Evolutionary conservation across 92 coral and sea anemone genomes (phyloP), one percentile per base, ranked within the genome.

Genomic region (Bergia sp.): DNA sequence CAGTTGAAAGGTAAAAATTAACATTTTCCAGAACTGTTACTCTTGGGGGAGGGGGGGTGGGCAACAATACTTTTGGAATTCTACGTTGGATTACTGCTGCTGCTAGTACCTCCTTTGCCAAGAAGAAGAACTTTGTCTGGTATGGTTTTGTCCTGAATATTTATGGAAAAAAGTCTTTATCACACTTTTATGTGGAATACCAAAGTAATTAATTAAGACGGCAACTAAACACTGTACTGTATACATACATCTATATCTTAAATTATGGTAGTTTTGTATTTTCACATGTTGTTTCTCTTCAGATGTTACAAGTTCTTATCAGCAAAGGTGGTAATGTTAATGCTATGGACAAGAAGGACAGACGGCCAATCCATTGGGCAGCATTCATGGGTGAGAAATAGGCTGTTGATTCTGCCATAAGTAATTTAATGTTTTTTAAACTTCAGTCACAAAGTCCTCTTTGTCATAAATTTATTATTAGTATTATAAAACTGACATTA

Each of bases 281-380:
- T 6, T 15, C 3, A n/a, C 67, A 21, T 77, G 50, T 21, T 80
- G n/a, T 39, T 50, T 78, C 36, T 82, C 80, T 90, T 29, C 77
- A 97, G 99, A 97, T 97, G 98, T 79, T 96, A 64, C 89, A 95
- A 29, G 89, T 94, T 21, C 96, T 97, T 40, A 86, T 97, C 74
- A 89, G 89, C 64, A 91, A 93, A 53, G 99, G 97, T 21, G 99
- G 98, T 1, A 95, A 97, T 86, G 95, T 97, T 2, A 90, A 93
- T 88, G 98, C 97, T 11, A 88, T 91, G 88, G 99, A 97, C 90
- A 97, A 95, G 92, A 97, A 94, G 86, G 98, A 97, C 81, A 92
- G 98, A 64, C 91, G 96, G 74, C 98, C 99, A 6, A 95, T 97
- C 43, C 99, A 97, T 85, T 97, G 99, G 99, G 99, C 99, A 39